Percentiles rank a stretch among this genome's conserved stretches.
phyloP scores from a whole-genome alignment of 2,113 vertebrate genomes.

The Nothobranchius furzeri region DNA sequence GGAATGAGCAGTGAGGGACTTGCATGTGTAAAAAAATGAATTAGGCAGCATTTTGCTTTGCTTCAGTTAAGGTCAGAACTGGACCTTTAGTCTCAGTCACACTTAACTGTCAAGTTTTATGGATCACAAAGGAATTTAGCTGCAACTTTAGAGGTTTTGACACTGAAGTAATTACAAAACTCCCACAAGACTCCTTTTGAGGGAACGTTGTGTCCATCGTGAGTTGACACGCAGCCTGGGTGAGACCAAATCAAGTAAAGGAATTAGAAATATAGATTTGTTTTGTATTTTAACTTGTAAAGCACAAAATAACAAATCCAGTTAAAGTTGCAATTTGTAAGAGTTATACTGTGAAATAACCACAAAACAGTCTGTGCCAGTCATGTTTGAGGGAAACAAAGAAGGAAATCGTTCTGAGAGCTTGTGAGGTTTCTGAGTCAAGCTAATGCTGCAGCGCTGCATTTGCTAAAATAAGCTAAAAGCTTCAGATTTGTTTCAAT shows the following conservation, averaged over 20 bases:
- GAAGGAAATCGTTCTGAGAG: too few species aligned
- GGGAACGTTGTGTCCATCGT: conserved; percentile 22
- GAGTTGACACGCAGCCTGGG: not conserved
- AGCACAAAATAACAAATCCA: not conserved
- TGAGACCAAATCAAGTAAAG: conserved; percentile 13
- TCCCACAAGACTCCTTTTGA: conserved; percentile 4
- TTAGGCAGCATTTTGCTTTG: conserved; percentile 46
- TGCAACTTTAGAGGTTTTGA: conserved; percentile 28
- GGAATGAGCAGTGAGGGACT: conserved; percentile 35
- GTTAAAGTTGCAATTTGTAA: too few species aligned
- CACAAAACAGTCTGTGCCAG: too few species aligned
- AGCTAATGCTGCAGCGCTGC: too few species aligned
- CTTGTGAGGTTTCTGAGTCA: too few species aligned
- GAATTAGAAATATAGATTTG: not conserved
- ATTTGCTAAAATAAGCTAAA: too few species aligned
- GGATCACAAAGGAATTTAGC: conserved; percentile 34
- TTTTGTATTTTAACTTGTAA: conserved; percentile 6
- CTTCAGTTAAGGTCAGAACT: conserved; percentile 50
- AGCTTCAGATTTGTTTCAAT: too few species aligned
- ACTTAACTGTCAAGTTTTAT: conserved; percentile 21
- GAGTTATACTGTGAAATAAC: too few species aligned
- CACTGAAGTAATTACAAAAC: conserved; percentile 24
- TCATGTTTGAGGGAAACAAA: too few species aligned
- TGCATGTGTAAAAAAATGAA: conserved; percentile 54
- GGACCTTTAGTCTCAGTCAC: conserved; percentile 40